Percentiles rank a stretch among this genome's conserved stretches.
These are phyloP conservation scores for Elephas maximus DNA, from an alignment of 2,113 vertebrate species.

Conservation along the genomic window DNA sequence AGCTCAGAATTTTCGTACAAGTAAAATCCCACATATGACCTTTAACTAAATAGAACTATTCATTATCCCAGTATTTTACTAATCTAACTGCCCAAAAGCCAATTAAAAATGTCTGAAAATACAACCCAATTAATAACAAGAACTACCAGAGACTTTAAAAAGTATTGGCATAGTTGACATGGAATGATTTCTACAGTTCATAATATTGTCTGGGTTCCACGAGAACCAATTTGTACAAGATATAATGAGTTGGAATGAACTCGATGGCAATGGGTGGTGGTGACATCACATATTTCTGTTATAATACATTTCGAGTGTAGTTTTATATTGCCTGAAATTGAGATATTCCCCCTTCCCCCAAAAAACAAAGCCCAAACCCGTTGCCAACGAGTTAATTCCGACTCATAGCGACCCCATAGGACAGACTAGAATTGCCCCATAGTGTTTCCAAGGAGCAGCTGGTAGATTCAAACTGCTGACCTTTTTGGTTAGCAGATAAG, in stretches of 20 bases:
- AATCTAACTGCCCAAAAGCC: conserved; percentile 32
- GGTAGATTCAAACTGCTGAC: too few species aligned
- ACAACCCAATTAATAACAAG: not conserved
- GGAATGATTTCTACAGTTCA: not conserved
- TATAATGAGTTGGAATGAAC: not conserved
- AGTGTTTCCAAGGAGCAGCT: too few species aligned
- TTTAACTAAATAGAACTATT: conserved; percentile 20
- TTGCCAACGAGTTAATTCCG: too few species aligned
- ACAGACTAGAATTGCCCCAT: too few species aligned
- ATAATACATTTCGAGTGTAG: not conserved
- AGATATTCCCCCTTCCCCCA: not conserved
- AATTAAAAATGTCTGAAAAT: not conserved
- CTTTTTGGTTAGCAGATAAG: too few species aligned
- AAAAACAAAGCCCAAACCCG: too few species aligned
- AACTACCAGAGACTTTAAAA: not conserved
- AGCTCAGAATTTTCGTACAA: not conserved
- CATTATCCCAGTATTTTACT: conserved; percentile 14
- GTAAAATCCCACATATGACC: not conserved
- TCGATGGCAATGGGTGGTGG: too few species aligned
- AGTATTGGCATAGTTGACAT: not conserved
- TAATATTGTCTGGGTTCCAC: not conserved
- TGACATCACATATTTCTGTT: not conserved
- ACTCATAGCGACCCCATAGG: too few species aligned
- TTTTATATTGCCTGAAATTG: conserved; percentile 17
- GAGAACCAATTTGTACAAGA: not conserved